Percentiles rank a stretch among this genome's conserved stretches.
Conservation (phyloP, 2,113 vertebrate genomes). For the Ciconia boyciana region DNA sequence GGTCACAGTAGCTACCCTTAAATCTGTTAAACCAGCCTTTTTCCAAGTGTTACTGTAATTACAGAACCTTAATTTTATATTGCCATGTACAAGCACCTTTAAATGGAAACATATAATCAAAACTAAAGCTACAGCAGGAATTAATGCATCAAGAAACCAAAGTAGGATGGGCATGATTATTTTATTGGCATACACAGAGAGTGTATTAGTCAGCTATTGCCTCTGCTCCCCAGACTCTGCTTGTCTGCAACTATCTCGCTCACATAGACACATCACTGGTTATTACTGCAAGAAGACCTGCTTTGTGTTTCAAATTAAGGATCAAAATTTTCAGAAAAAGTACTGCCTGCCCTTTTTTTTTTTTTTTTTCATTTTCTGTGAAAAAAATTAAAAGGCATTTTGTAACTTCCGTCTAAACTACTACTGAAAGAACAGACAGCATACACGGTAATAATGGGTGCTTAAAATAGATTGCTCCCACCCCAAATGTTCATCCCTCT, state of each 20-base stretch:
- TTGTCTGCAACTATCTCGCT: background rate
- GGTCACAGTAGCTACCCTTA: background rate
- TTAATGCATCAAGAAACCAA: background rate
- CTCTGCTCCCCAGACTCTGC: background rate
- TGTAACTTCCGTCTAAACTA: background rate
- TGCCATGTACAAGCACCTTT: background rate
- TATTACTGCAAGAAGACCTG: background rate
- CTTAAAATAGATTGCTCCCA: background rate
- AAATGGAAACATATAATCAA: background rate
- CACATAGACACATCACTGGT: background rate
- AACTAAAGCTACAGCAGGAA: background rate
- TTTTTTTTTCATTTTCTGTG: background rate
- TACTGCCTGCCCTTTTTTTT: background rate
- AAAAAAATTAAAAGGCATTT: background rate
- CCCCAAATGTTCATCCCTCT: background rate
- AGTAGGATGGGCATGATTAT: background rate
- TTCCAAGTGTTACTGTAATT: background rate
- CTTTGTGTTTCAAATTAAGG: background rate
- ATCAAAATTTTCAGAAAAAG: background rate
- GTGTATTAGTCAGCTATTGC: background rate
- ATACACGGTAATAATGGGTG: background rate
- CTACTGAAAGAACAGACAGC: background rate
- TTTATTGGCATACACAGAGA: background rate
- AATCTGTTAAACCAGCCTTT: background rate
- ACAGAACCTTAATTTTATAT: background rate